Conservation (phyloP, 2,888 invertebrate species). For the Heliothis peltigera region DNA sequence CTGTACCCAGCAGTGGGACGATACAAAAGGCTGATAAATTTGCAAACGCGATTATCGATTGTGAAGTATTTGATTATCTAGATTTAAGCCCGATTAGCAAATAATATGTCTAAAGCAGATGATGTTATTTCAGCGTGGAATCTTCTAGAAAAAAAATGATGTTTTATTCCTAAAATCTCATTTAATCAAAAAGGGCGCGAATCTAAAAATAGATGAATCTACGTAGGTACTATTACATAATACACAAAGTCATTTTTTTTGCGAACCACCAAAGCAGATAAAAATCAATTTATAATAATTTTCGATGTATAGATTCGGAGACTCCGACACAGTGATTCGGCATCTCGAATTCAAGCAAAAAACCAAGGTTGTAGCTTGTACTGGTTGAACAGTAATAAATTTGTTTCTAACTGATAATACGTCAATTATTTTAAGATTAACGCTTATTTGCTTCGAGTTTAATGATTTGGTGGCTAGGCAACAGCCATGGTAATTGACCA, state of each 20-base stretch:
- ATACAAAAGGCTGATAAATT: no score
- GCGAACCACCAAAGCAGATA: slow-evolving; percentile 38
- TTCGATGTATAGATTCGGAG: slow-evolving; percentile 48
- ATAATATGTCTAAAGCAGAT: no score
- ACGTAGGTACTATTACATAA: slow-evolving; percentile 33
- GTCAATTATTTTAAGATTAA: slow-evolving; percentile 39
- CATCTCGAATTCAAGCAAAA: slow-evolving; percentile 51
- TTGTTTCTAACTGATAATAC: slow-evolving; percentile 58
- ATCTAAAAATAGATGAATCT: slow-evolving; percentile 44
- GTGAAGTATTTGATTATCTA: no score
- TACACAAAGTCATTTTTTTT: slow-evolving; percentile 38
- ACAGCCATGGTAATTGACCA: not conserved
- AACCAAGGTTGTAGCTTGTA: slow-evolving; percentile 57
- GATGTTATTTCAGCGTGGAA: no score
- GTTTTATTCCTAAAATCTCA: not conserved
- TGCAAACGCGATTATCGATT: no score
- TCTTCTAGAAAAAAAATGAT: no score
- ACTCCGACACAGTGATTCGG: slow-evolving; percentile 60
- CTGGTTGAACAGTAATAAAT: slow-evolving; percentile 63
- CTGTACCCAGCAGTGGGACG: no score
- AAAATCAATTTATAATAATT: slow-evolving; percentile 68
- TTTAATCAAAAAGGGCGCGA: slow-evolving; percentile 35
- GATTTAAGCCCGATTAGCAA: no score
- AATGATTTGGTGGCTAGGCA: not conserved
- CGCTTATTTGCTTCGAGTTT: slow-evolving; percentile 18